A percentile compares a stretch with the other conserved stretches of the same genome.
Evolutionary conservation across 1,140 invertebrate genomes (phyloP).

Genomic region (Orchesella cincta): DNA sequence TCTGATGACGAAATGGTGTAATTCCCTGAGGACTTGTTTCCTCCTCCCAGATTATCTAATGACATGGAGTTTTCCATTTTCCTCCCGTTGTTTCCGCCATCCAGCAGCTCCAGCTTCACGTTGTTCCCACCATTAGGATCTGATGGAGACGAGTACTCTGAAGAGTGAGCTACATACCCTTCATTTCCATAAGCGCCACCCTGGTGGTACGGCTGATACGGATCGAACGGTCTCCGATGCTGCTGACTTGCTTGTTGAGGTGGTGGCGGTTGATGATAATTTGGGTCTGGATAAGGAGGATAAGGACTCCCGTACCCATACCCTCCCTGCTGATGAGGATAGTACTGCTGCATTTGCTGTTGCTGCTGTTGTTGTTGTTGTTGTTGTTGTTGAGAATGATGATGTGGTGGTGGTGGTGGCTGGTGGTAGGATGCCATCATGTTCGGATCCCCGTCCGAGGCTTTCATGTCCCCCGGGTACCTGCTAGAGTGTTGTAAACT

Average conservation of each 20-base stretch:
- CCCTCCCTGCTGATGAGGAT: slow-evolving; percentile 54
- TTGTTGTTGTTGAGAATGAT: slow-evolving; percentile 51
- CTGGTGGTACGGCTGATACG: slow-evolving; percentile 49
- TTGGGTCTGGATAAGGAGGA: slow-evolving; percentile 51
- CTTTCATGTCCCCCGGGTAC: slow-evolving; percentile 54
- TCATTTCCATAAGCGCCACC: not conserved
- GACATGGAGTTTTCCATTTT: not conserved
- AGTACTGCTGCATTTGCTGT: slow-evolving; percentile 53
- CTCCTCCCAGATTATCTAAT: not conserved
- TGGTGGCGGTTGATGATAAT: slow-evolving; percentile 38
- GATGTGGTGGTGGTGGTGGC: slow-evolving; percentile 51
- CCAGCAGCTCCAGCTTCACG: slow-evolving; percentile 19
- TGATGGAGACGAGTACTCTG: not conserved
- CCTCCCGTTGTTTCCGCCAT: slow-evolving; percentile 3
- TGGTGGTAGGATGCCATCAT: slow-evolving; percentile 54
- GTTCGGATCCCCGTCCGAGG: slow-evolving; percentile 45
- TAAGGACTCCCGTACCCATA: slow-evolving; percentile 45
- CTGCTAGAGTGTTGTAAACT: slow-evolving; percentile 87
- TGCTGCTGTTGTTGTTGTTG: slow-evolving; percentile 56
- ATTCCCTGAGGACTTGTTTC: not conserved
- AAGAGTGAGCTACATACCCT: not conserved
- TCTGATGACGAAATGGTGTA: not conserved
- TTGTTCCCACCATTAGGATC: not conserved
- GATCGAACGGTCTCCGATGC: slow-evolving; percentile 48
- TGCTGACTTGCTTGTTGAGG: slow-evolving; percentile 47